Conservation (phyloP, 2,113 vertebrate species). For the Erythrolamprus reginae region DNA sequence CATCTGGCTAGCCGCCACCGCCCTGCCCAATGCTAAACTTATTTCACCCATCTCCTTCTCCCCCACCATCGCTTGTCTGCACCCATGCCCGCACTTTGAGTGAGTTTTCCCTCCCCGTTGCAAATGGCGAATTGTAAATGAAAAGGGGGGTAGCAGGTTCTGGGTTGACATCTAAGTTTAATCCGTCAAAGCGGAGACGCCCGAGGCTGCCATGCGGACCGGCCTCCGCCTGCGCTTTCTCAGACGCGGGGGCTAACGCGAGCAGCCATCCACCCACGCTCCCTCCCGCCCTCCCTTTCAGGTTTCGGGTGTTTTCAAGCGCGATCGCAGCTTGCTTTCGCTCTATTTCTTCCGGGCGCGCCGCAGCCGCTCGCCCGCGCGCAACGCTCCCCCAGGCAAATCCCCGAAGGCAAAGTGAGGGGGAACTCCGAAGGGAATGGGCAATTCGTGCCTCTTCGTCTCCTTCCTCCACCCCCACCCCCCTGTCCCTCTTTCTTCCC, state of each 20-base stretch:
- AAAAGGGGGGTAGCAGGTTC: neutral
- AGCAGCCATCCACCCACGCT: neutral
- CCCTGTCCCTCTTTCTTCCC: neutral
- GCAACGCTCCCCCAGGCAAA: neutral
- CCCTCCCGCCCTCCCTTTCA: neutral
- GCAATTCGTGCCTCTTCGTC: neutral
- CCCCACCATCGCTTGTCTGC: neutral
- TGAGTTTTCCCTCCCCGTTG: too few relatives aligned
- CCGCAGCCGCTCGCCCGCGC: neutral
- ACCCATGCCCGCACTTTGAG: neutral
- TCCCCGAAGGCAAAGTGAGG: neutral
- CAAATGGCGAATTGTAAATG: neutral
- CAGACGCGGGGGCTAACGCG: neutral
- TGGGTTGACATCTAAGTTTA: neutral
- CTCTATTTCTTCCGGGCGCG: constrained; percentile 4
- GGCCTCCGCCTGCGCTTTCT: neutral
- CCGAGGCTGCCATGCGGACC: neutral
- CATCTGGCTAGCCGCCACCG: neutral
- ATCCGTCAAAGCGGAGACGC: neutral
- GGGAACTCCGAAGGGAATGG: neutral
- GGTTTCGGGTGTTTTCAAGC: neutral
- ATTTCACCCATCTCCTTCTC: neutral
- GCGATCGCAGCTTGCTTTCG: neutral
- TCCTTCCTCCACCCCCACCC: too few relatives aligned
- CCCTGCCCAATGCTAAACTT: neutral